phyloP scores from a whole-genome alignment of 2,888 invertebrate genomes.

The Thalpophila matura region DNA sequence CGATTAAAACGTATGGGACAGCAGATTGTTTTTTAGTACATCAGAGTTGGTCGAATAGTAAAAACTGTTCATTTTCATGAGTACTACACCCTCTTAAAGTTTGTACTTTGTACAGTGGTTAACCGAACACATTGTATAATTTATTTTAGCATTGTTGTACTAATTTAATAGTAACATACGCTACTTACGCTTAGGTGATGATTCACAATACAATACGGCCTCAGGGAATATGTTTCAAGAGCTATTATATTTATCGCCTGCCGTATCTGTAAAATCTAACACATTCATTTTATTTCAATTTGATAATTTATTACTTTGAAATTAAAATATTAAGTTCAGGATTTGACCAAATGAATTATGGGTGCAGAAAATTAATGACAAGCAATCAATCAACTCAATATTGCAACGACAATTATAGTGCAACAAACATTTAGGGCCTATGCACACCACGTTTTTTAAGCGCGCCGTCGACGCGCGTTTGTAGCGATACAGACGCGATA shows the following conservation, averaged over 20 bases:
- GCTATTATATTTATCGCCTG: conserved; percentile 50
- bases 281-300: conserved; percentile 45
- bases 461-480: too few species aligned
- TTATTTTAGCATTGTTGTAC: conserved; percentile 35
- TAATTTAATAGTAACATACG: conserved; percentile 31
- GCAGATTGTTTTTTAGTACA: too few species aligned
- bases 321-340: conserved; percentile 23
- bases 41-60: too few species aligned
- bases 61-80: too few species aligned
- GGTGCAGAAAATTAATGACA: background rate
- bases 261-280: conserved; percentile 44
- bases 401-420: too few species aligned
- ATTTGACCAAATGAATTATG: conserved; percentile 19
- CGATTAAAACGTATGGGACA: too few species aligned
- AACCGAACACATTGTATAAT: too few species aligned
- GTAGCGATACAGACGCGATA: too few species aligned
- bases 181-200: conserved; percentile 40
- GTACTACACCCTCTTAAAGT: too few species aligned
- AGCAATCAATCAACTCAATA: background rate
- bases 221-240: conserved; percentile 40
- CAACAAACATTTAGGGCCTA: too few species aligned
- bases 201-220: conserved; percentile 46
- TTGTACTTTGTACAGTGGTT: too few species aligned
- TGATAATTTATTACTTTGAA: conserved; percentile 29
- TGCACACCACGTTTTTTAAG: too few species aligned